These are phyloP conservation scores for Cotesia chilonis DNA, from an alignment of 1,140 invertebrate species.

Conservation along the genomic window DNA sequence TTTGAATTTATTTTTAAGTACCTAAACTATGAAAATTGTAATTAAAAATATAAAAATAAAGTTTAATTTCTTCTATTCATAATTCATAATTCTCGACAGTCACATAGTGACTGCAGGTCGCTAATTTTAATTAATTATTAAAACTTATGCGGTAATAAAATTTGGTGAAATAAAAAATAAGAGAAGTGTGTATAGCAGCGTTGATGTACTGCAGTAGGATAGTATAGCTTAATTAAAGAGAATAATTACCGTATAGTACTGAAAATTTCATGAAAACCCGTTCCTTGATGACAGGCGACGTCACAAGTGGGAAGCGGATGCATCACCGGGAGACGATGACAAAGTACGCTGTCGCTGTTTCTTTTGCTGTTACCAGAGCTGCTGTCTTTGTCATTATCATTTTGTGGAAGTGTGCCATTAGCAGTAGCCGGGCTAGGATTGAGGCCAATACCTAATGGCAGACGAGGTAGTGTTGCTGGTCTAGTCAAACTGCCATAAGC, in stretches of 20 bases:
- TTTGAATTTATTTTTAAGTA: too few relatives aligned
- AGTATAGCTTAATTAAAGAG: too few relatives aligned
- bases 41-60: too few relatives aligned
- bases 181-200: too few relatives aligned
- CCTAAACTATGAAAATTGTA: too few relatives aligned
- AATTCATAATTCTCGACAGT: too few relatives aligned
- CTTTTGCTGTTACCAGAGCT: constrained; percentile 64
- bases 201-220: too few relatives aligned
- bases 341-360: constrained; percentile 67
- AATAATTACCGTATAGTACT: constrained; percentile 55
- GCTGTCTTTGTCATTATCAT: constrained; percentile 53
- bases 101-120: too few relatives aligned
- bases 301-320: constrained; percentile 67
- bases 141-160: too few relatives aligned
- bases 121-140: too few relatives aligned
- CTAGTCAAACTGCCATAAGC: constrained; percentile 60
- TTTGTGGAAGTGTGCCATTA: constrained; percentile 48
- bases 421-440: constrained; percentile 46
- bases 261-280: constrained; percentile 65
- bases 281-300: constrained; percentile 59
- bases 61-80: too few relatives aligned
- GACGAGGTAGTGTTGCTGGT: constrained; percentile 63
- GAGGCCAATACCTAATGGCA: constrained; percentile 58
- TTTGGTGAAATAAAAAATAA: too few relatives aligned
- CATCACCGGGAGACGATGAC: constrained; percentile 65